Percentiles rank a stretch among this genome's conserved stretches.
Evolutionary conservation across 2,113 vertebrate genomes (phyloP).

Genomic region (Conger conger): DNA sequence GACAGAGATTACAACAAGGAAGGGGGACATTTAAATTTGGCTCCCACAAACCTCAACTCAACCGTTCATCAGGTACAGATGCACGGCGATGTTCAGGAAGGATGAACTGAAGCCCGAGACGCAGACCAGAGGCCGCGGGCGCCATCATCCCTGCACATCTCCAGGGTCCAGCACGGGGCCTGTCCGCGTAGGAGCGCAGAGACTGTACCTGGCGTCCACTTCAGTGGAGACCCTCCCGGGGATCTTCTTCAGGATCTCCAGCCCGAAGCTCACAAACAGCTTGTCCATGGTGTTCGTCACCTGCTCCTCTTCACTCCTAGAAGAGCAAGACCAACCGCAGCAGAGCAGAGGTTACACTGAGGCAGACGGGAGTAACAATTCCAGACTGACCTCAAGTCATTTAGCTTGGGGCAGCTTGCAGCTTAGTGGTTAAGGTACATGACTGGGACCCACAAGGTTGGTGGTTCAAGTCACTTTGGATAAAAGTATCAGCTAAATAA

Average conservation of each 20-base stretch:
- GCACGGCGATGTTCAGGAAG: neutral
- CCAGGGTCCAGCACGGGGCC: no score
- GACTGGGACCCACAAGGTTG: no score
- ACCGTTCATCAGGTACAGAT: neutral
- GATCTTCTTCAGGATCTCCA: slow-evolving; percentile 93
- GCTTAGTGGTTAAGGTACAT: no score
- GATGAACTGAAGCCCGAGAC: no score
- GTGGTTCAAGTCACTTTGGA: no score
- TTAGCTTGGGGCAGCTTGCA: no score
- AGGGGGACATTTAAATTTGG: neutral
- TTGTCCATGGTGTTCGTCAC: slow-evolving; percentile 86
- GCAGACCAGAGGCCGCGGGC: no score
- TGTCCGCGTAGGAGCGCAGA: neutral
- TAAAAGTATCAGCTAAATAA: no score
- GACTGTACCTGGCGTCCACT: slow-evolving; percentile 89
- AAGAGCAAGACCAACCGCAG: neutral
- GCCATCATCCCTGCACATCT: no score
- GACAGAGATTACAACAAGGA: neutral
- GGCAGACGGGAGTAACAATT: no score
- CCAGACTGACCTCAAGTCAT: neutral
- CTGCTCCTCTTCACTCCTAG: slow-evolving; percentile 85
- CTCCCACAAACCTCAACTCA: neutral
- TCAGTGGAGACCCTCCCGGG: slow-evolving; percentile 96
- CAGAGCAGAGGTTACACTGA: neutral
- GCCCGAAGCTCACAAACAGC: slow-evolving; percentile 89